Evolutionary conservation across 2,797 vertebrate genomes (phyloP).

Genomic region (Hippoglossus hippoglossus): DNA sequence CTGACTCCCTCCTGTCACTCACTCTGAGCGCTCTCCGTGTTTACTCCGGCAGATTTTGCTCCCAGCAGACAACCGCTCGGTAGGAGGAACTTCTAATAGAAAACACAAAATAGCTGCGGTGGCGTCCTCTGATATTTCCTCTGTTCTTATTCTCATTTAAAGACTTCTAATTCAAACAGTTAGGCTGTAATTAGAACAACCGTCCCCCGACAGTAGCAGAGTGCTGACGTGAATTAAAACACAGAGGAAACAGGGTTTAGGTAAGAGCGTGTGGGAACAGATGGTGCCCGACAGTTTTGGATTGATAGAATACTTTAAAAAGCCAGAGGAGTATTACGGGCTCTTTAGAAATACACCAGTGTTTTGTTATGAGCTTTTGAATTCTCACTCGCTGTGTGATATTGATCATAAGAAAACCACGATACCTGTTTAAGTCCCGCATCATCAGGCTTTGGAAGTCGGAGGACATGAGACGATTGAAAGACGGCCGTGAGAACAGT

Average conservation of each 20-base stretch:
- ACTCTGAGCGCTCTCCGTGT: background rate
- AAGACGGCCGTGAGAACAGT: constrained; percentile 82
- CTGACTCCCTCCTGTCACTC: constrained; percentile 21
- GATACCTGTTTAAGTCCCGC: constrained; percentile 95
- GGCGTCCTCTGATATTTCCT: constrained; percentile 20
- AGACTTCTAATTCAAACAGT: constrained; percentile 45
- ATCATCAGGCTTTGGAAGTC: constrained; percentile 98
- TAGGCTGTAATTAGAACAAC: constrained; percentile 39
- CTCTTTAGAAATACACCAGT: constrained; percentile 35
- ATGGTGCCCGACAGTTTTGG: constrained; percentile 58
- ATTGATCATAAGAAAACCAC: background rate
- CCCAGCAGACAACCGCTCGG: background rate
- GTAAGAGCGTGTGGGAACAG: constrained; percentile 54
- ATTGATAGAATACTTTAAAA: constrained; percentile 64
- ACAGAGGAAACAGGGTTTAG: constrained; percentile 46
- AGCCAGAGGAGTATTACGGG: constrained; percentile 50
- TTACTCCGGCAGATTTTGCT: constrained; percentile 21
- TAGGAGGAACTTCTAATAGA: constrained; percentile 7
- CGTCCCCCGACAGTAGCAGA: constrained; percentile 50
- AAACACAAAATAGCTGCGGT: constrained; percentile 30
- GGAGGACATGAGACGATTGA: constrained; percentile 87
- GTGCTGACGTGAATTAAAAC: constrained; percentile 48
- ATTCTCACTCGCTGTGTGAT: constrained; percentile 33
- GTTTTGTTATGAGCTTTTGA: constrained; percentile 40
- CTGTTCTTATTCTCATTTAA: constrained; percentile 43